These are phyloP conservation scores for Agriotes lineatus DNA, from an alignment of 2,888 invertebrate genomes.

Conservation along the genomic window DNA sequence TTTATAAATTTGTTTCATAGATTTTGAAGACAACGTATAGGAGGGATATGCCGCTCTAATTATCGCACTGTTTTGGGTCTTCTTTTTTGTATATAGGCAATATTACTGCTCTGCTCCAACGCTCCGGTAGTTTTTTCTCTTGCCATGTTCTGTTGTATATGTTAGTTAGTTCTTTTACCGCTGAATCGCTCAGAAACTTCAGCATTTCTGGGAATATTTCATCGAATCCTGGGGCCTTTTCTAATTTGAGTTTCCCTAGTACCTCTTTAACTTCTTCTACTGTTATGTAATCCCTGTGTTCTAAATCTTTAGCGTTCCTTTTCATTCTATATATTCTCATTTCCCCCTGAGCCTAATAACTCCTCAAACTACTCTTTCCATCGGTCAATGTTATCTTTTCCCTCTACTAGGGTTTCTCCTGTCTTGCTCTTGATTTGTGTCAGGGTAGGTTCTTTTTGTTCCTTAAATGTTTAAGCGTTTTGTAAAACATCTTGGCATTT, in stretches of 20 bases:
- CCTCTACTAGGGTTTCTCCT: not conserved
- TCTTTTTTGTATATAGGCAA: too few relatives aligned
- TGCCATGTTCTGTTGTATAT: not conserved
- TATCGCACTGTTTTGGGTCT: too few relatives aligned
- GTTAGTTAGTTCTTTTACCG: not conserved
- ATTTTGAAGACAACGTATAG: too few relatives aligned
- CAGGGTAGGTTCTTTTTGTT: not conserved
- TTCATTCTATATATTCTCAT: not conserved
- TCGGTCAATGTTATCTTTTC: not conserved
- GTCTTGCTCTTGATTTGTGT: not conserved
- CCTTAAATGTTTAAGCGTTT: not conserved
- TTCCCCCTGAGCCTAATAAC: not conserved
- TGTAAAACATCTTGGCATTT: conserved; percentile 3
- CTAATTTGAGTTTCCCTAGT: not conserved
- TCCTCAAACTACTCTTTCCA: not conserved
- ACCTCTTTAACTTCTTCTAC: not conserved
- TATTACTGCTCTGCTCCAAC: not conserved
- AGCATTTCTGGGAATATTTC: not conserved
- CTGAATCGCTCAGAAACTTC: not conserved
- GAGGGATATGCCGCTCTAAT: too few relatives aligned
- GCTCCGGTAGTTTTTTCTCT: not conserved
- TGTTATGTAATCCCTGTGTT: not conserved
- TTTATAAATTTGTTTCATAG: too few relatives aligned
- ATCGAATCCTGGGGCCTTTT: not conserved
- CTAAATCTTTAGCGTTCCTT: not conserved